These are phyloP conservation scores for Plebejus argus DNA, from an alignment of 2,888 invertebrate genomes.

Conservation along the genomic window DNA sequence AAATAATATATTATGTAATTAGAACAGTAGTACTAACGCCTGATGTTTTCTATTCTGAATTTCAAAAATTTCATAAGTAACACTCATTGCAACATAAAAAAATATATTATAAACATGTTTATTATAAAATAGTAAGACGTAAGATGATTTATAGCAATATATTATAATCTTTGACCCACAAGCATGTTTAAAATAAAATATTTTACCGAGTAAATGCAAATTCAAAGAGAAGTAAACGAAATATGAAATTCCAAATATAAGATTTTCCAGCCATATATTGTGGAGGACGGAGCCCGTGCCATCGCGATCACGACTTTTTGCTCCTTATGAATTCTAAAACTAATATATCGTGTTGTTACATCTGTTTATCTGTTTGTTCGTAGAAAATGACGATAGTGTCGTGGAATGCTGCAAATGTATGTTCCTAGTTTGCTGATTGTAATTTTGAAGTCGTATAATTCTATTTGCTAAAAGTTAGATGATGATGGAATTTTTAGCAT, in stretches of 20 bases:
- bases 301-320: slow-evolving; percentile 60
- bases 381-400: slow-evolving; percentile 38
- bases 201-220: slow-evolving; percentile 22
- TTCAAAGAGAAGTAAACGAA: slow-evolving; percentile 40
- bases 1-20: no score
- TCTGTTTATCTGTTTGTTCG: slow-evolving; percentile 41
- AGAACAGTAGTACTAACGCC: no score
- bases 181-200: slow-evolving; percentile 22
- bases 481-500: background rate
- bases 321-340: slow-evolving; percentile 49
- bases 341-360: slow-evolving; percentile 40
- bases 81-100: background rate
- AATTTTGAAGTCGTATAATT: slow-evolving; percentile 24
- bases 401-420: slow-evolving; percentile 26
- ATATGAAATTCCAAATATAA: slow-evolving; percentile 58
- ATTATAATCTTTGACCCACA: slow-evolving; percentile 25
- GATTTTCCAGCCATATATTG: slow-evolving; percentile 51
- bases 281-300: slow-evolving; percentile 54
- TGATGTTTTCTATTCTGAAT: background rate
- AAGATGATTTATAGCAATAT: slow-evolving; percentile 5
- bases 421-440: slow-evolving; percentile 23
- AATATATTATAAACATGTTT: background rate
- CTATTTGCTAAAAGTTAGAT: background rate
- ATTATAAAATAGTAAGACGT: background rate
- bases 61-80: background rate